Base-by-base conservation (phyloP, 1,140 invertebrate genomes). In the Trypoxylus dichotomus region DNA sequence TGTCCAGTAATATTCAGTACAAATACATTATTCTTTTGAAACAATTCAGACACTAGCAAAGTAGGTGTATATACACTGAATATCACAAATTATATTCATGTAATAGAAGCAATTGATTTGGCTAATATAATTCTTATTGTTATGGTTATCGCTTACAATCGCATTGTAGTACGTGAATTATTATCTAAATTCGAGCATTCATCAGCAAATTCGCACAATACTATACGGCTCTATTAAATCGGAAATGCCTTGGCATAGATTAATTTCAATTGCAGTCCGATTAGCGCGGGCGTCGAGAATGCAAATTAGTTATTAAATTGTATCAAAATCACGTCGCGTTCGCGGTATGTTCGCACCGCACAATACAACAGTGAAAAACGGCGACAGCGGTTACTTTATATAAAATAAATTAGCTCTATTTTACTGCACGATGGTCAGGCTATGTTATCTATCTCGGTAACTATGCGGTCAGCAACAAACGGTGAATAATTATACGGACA, bases 281-380 rank as follows among this genome's bases (percentile, higher is more conserved):
- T 68, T 68, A 68, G 60, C 60, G 24, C 21, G 27, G 27, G 24
- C 60, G 27, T 15, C 60, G 21, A 68, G 27, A 68, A 68, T 68
- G 60, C 60, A 68, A 68, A 68, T 68, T 68, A 68, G 60, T 68
- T 68, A 68, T 68, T 68, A 68, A 24, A 68, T 68, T 15, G 60
- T 68, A 68, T 68, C 60, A 24, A 68, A 68, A 24, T 29, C 60
- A 68, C 60, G 60, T 54, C 7, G 47, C 47, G 47, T 5, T 15
- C 60, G 24, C 60, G 13, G 60, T 25, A 27, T 24, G 60, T 24
- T 21, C 24, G 21, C 47, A 54, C 27, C 19, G 24, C 21, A 29
- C 21, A 58, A 21, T 21, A 29, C 24, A 68, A 68, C 19, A 27
- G 21, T 29, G 60, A 54, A 54, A 54, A 54, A 68, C 60, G 27